phyloP scores from a whole-genome alignment of 1,140 invertebrate genomes.

The Calycopis cecrops region DNA sequence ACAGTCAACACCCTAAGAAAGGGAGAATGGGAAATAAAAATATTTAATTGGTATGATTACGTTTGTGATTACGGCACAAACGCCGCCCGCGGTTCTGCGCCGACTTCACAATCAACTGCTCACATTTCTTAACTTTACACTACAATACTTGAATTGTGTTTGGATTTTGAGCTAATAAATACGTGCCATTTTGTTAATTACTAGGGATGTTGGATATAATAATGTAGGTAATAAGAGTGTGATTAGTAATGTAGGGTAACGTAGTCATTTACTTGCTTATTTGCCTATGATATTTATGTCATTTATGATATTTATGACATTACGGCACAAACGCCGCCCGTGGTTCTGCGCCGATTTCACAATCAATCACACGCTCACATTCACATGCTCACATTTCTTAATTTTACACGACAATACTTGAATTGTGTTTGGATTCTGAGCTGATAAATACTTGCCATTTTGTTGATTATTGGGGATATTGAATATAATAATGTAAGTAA shows the following conservation, averaged over 20 bases:
- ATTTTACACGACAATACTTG: constrained; percentile 22
- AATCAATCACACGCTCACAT: too few relatives aligned
- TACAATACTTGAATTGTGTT: constrained; percentile 23
- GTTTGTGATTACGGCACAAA: constrained; percentile 51
- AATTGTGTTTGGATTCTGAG: constrained; percentile 3
- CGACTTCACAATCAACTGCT: constrained; percentile 14
- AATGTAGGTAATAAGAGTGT: too few relatives aligned
- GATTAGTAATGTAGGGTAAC: too few relatives aligned
- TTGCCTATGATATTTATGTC: too few relatives aligned
- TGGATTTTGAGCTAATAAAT: too few relatives aligned
- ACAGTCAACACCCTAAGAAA: constrained; percentile 55
- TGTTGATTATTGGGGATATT: too few relatives aligned
- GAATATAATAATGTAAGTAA: too few relatives aligned
- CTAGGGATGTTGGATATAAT: too few relatives aligned
- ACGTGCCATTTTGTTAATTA: too few relatives aligned
- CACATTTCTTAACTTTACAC: constrained; percentile 15
- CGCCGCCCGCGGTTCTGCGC: constrained; percentile 51
- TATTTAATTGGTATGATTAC: constrained; percentile 70
- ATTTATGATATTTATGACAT: too few relatives aligned
- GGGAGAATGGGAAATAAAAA: constrained; percentile 65
- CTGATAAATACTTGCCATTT: too few relatives aligned
- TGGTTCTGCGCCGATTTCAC: constrained; percentile 25
- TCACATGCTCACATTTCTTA: constrained; percentile 16
- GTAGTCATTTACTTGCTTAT: too few relatives aligned
- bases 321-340: constrained; percentile 59